These are phyloP conservation scores for Anguilla japonica DNA, from an alignment of 2,113 vertebrate genomes.

Conservation along the genomic window DNA sequence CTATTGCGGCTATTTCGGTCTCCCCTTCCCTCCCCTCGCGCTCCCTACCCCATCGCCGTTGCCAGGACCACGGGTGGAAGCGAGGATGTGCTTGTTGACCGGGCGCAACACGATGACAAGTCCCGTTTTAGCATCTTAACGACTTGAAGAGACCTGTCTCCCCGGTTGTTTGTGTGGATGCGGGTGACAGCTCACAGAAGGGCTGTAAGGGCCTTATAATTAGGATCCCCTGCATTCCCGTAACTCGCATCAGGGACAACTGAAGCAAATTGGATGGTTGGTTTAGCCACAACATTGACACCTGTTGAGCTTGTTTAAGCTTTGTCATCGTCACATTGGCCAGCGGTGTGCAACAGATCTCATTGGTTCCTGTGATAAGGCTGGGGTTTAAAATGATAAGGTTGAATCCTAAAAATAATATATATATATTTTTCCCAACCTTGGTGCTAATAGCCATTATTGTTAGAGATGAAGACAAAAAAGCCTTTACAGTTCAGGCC, in stretches of 20 bases:
- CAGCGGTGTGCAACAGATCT: neutral
- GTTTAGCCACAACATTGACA: neutral
- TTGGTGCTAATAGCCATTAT: neutral
- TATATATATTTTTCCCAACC: too few species aligned
- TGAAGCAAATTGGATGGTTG: neutral
- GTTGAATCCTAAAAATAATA: too few species aligned
- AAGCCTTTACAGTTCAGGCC: neutral
- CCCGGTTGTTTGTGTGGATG: conserved; percentile 28
- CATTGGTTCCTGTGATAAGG: neutral
- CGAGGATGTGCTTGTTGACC: conserved; percentile 21
- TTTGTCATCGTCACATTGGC: neutral
- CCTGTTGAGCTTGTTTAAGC: neutral
- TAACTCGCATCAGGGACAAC: neutral
- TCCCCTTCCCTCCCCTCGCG: conserved; percentile 15
- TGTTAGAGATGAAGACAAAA: neutral
- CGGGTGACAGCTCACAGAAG: neutral
- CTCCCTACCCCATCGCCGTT: conserved; percentile 1
- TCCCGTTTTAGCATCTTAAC: conserved; percentile 20
- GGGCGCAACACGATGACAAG: conserved; percentile 40
- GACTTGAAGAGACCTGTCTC: conserved; percentile 25
- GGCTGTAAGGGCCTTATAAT: neutral
- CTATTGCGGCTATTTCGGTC: conserved; percentile 56
- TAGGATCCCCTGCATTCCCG: neutral
- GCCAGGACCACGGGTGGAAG: conserved; percentile 23
- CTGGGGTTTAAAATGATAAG: too few species aligned